These are phyloP conservation scores for Scrobipalpa atriplicella DNA, from an alignment of 2,888 invertebrate genomes.

Conservation along the genomic window DNA sequence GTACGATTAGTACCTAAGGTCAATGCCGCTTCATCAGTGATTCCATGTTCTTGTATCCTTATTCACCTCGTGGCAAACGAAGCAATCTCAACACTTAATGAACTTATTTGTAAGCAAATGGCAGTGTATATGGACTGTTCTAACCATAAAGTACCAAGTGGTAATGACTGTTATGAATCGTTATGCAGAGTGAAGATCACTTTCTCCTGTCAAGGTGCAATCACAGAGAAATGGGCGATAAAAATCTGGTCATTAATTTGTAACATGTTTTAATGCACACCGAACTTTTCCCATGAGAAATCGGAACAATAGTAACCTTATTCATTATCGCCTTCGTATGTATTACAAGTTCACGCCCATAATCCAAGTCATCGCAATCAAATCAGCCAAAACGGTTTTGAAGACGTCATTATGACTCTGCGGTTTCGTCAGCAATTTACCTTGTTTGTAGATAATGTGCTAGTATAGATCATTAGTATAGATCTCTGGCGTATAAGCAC, in stretches of 20 bases:
- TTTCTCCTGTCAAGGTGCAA: slow-evolving; percentile 15
- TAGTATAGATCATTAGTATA: no score
- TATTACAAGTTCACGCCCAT: slow-evolving; percentile 11
- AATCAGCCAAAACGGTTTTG: not conserved
- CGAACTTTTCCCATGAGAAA: not conserved
- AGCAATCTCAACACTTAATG: no score
- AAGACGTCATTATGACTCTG: not conserved
- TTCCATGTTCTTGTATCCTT: no score
- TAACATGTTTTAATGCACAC: not conserved
- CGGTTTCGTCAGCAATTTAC: not conserved
- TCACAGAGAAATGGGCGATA: slow-evolving; percentile 20
- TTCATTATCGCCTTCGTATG: not conserved
- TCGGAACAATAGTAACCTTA: not conserved
- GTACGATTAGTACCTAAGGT: no score
- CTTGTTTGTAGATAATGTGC: not conserved
- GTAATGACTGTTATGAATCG: slow-evolving; percentile 17
- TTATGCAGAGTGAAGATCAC: slow-evolving; percentile 20
- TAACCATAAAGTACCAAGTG: not conserved
- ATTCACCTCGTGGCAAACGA: no score
- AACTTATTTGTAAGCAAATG: not conserved
- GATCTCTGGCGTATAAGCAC: no score
- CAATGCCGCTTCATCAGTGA: no score
- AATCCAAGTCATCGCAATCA: slow-evolving; percentile 1
- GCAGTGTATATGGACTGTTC: not conserved
- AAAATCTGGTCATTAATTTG: slow-evolving; percentile 5